Evolutionary conservation across 1,140 invertebrate species (phyloP), one percentile per base, ranked within the genome.

Genomic region (Danaus plexippus): DNA sequence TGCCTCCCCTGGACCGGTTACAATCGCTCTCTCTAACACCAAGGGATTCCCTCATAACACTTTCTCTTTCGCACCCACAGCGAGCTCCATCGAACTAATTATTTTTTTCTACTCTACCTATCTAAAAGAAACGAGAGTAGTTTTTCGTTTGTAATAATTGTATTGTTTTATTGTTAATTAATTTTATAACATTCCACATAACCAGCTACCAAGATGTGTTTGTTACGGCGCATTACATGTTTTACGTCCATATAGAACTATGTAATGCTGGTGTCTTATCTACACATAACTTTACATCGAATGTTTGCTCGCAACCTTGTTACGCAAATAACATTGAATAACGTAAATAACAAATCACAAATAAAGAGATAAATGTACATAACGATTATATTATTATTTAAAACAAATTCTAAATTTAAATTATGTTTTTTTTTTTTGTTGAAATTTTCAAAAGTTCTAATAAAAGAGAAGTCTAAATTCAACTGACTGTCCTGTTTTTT

Each of bases 81-180:
- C 59, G 60, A 58, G 68, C 59, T 62, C 79, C 75, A 84, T 75
- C 84, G 77, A 87, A 88, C 87, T 88, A 87, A 88, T 88, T 88
- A 88, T 80, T 88, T 83, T 88, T 88, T 88, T 77, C 75, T 63
- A 75, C 67, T 67, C 78, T 77, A 67, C 61, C 73, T 80, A 82
- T 79, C 69, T 74, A 63, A 67, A 64, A 51, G 61, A 53, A 57
- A 61, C 54, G 50, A 46, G 57, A 53, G 45, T 59, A 63, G 50
- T 52, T 61, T 56, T 61, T 57, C 59, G 48, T 46, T 43, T 52
- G 49, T 52, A 51, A 32, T 32, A 46, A 11, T 58, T 47, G 45
- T 44, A 54, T 47, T 56, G 51, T 59, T 50, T 61, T 48, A 50
- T 49, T 56, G 1, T 18, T 43, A 43, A 56, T 56, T 46, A 49